phyloP scores from a whole-genome alignment of 2,113 vertebrate species.

The Daphoenositta chrysoptera region DNA sequence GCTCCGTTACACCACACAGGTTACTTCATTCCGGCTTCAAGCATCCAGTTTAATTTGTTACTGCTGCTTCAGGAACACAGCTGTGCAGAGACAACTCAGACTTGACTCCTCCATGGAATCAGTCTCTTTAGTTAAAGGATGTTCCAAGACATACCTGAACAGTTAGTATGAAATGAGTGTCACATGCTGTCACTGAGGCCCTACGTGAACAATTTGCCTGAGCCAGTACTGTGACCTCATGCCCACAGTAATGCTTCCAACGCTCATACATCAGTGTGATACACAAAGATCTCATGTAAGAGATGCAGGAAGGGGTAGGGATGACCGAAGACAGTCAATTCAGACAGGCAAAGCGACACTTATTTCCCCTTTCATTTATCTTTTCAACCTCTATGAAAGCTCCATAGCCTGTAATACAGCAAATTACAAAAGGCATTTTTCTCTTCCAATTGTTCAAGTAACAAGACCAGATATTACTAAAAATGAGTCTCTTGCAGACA shows the following conservation, averaged over 20 bases:
- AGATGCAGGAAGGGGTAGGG: background rate
- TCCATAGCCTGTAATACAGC: background rate
- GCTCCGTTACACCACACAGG: background rate
- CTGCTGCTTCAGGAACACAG: background rate
- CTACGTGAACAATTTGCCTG: background rate
- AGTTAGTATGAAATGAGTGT: background rate
- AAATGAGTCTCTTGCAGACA: background rate
- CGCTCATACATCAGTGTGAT: accelerated
- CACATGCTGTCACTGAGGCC: background rate
- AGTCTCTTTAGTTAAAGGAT: background rate
- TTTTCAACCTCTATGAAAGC: background rate
- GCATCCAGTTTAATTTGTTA: background rate
- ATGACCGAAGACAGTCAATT: background rate
- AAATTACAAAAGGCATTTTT: background rate
- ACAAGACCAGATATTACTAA: background rate
- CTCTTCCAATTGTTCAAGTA: background rate
- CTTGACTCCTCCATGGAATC: background rate
- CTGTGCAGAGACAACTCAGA: background rate
- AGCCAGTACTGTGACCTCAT: background rate
- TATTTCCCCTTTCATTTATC: background rate
- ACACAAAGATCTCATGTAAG: accelerated
- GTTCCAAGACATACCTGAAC: background rate
- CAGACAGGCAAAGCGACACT: background rate
- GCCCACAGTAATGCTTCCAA: background rate
- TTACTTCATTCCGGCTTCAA: background rate